Percentiles rank a stretch among this genome's conserved stretches.
These are phyloP conservation scores for Chunga burmeisteri DNA, from an alignment of 2,113 vertebrate genomes.

Conservation along the genomic window DNA sequence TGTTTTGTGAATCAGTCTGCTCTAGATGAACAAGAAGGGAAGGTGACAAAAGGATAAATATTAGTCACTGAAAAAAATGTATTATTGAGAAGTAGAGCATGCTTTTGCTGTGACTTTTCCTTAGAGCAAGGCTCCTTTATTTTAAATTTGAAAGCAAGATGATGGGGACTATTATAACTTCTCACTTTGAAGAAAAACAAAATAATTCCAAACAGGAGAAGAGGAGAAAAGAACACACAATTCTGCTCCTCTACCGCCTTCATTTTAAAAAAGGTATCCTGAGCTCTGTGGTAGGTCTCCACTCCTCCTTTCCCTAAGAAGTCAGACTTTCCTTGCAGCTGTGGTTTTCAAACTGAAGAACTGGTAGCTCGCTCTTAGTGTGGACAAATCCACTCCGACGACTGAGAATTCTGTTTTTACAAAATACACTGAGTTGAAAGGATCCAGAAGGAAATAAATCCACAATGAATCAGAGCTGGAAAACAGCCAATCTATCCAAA, in stretches of 20 bases:
- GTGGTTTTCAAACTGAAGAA: background rate
- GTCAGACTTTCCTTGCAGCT: background rate
- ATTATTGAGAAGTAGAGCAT: background rate
- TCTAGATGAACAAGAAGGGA: background rate
- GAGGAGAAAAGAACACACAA: background rate
- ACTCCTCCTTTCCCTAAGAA: background rate
- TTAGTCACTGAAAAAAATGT: background rate
- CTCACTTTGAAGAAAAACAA: background rate
- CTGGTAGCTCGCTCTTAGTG: background rate
- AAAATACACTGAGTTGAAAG: background rate
- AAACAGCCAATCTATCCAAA: background rate
- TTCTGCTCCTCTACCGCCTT: background rate
- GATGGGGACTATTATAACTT: background rate
- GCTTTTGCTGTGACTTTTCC: background rate
- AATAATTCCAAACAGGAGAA: background rate
- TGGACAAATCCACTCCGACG: background rate
- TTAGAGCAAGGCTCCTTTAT: background rate
- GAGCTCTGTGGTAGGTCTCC: background rate
- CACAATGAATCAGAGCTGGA: background rate
- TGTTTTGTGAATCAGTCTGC: background rate
- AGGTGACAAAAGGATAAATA: background rate
- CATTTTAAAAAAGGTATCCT: background rate
- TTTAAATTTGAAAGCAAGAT: background rate
- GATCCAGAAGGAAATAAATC: background rate
- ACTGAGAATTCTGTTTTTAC: background rate